Conservation (phyloP, 2,888 invertebrate species). For the Thalpophila matura region DNA sequence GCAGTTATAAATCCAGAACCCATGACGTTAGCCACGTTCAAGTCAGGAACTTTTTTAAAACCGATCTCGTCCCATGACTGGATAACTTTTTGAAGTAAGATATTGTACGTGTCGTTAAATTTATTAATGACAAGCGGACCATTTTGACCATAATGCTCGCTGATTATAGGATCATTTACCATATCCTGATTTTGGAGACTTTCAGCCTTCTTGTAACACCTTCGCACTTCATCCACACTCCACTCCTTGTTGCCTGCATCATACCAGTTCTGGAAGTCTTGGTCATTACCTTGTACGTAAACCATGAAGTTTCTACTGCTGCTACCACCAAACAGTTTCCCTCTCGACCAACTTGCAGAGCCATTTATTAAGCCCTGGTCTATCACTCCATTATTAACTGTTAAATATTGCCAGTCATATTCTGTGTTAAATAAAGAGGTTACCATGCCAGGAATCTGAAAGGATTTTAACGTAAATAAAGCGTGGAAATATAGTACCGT, state of each 20-base stretch:
- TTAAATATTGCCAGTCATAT: constrained; percentile 96
- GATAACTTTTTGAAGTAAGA: constrained; percentile 71
- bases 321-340: constrained; percentile 91
- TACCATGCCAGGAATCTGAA: constrained; percentile 67
- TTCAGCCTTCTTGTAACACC: constrained; percentile 88
- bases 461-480: constrained; percentile 7
- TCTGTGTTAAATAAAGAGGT: constrained; percentile 70
- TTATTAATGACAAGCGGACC: constrained; percentile 85
- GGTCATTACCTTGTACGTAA: constrained; percentile 86
- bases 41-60: constrained; percentile 74
- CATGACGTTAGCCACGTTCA: constrained; percentile 79
- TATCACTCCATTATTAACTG: constrained; percentile 93
- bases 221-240: constrained; percentile 84
- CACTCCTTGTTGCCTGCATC: constrained; percentile 88
- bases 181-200: constrained; percentile 73
- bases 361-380: constrained; percentile 91
- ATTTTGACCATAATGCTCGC: constrained; percentile 74
- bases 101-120: constrained; percentile 80
- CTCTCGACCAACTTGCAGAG: constrained; percentile 88
- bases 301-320: constrained; percentile 90
- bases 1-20: constrained; percentile 86
- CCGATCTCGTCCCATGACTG: constrained; percentile 84
- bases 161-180: constrained; percentile 61
- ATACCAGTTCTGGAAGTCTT: constrained; percentile 89
- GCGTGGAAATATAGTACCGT: no score